Percentiles rank a stretch among this genome's conserved stretches.
Conservation (phyloP, 2,113 vertebrate genomes). For the Tragelaphus strepsiceros region DNA sequence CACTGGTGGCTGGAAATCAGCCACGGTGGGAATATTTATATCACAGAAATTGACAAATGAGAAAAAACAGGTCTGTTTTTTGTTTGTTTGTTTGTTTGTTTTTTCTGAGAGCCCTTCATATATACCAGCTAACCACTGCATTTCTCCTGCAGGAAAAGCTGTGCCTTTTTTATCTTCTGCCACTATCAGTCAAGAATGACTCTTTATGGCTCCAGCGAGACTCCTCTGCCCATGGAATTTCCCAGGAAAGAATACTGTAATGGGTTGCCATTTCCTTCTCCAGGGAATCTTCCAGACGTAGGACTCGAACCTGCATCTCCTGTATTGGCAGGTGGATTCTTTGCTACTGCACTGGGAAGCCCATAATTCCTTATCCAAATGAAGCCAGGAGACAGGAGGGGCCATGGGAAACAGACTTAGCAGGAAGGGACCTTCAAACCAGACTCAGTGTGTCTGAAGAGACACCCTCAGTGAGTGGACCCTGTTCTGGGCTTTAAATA, state of each 20-base stretch:
- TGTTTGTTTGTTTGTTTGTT: too few relatives aligned
- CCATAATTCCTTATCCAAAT: neutral
- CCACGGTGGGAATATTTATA: neutral
- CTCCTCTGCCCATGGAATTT: neutral
- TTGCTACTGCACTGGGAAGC: neutral
- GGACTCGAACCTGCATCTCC: neutral
- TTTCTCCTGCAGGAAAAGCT: neutral
- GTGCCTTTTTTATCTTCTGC: neutral
- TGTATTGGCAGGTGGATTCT: neutral
- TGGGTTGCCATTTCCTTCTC: neutral
- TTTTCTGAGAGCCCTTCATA: neutral
- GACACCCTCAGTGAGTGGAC: neutral
- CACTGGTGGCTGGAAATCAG: neutral
- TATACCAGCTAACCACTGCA: fast-evolving
- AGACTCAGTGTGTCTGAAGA: neutral
- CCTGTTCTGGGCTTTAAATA: neutral
- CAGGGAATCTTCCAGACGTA: neutral
- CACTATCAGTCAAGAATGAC: neutral
- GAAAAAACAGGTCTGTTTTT: too few relatives aligned
- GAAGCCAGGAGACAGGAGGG: neutral
- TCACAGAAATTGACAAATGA: neutral
- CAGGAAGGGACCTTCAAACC: neutral
- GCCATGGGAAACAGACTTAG: neutral
- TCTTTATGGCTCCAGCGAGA: neutral
- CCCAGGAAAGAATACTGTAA: neutral